Percentiles rank a stretch among this genome's conserved stretches.
These are phyloP conservation scores for Taurulus bubalis DNA, from an alignment of 2,113 vertebrate genomes.

Conservation along the genomic window DNA sequence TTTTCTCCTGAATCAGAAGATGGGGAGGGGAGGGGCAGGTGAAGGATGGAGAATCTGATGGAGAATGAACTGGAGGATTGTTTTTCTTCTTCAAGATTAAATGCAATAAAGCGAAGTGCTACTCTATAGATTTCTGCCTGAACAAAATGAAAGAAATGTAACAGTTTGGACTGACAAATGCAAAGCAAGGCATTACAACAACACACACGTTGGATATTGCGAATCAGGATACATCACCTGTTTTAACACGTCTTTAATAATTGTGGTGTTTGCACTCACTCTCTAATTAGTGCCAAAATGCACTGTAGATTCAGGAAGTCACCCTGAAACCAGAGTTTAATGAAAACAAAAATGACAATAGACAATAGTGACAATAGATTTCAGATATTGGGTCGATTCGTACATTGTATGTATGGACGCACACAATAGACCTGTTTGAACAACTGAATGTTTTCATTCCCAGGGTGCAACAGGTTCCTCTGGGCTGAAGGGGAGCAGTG, in stretches of 20 bases:
- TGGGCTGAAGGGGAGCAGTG: slow-evolving; percentile 90
- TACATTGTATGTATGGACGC: neutral
- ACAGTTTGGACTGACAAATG: neutral
- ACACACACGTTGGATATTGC: neutral
- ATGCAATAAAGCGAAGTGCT: neutral
- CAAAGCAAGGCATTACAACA: neutral
- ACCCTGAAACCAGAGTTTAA: neutral
- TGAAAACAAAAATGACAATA: neutral
- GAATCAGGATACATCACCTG: neutral
- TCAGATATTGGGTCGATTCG: neutral
- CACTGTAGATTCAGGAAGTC: neutral
- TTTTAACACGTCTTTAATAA: neutral
- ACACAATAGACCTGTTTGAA: neutral
- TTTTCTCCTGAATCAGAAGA: neutral
- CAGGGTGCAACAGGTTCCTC: slow-evolving; percentile 88
- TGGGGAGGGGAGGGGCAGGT: neutral
- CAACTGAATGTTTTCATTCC: neutral
- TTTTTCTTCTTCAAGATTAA: neutral
- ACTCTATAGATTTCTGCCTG: neutral
- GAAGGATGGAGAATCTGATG: neutral
- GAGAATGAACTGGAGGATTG: neutral
- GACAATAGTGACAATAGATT: too few species aligned
- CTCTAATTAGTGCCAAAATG: neutral
- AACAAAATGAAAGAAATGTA: neutral
- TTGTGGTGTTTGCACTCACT: neutral